Percentiles rank a stretch among this genome's conserved stretches.
phyloP scores from a whole-genome alignment of 1,140 invertebrate genomes.

The Octopus sinensis region DNA sequence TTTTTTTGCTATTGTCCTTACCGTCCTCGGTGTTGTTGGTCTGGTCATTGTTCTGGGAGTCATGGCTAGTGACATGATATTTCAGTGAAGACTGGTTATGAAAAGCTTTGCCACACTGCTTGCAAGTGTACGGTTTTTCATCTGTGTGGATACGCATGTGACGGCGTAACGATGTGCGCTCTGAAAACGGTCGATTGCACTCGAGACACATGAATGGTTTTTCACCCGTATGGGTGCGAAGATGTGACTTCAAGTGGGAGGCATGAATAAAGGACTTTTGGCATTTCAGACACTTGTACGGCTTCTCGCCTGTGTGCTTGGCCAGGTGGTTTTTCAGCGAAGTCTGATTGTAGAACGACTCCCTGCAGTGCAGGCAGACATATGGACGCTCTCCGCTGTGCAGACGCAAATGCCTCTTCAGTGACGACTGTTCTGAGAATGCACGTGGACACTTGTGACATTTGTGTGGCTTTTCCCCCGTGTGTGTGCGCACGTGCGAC shows the following conservation, averaged over 20 bases:
- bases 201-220: constrained; percentile 78
- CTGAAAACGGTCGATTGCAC: constrained; percentile 64
- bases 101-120: constrained; percentile 19
- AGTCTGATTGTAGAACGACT: constrained; percentile 57
- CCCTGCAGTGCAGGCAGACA: constrained; percentile 82
- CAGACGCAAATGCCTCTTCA: constrained; percentile 71
- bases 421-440: constrained; percentile 71
- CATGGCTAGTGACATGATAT: constrained; percentile 21
- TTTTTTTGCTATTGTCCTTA: neutral
- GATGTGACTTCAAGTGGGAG: constrained; percentile 61
- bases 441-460: constrained; percentile 78
- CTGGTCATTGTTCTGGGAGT: neutral
- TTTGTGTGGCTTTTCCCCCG: constrained; percentile 47
- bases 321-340: constrained; percentile 30
- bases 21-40: neutral
- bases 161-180: constrained; percentile 22
- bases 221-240: constrained; percentile 83
- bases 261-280: constrained; percentile 29
- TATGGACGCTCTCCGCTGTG: constrained; percentile 85
- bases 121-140: constrained; percentile 19
- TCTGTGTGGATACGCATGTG: constrained; percentile 18
- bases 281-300: constrained; percentile 38
- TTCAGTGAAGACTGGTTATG: constrained; percentile 17
- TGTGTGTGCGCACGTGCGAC: constrained; percentile 51
- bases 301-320: constrained; percentile 32